Conservation (phyloP, 1,140 invertebrate species). For the Drosophila rhopaloa region DNA sequence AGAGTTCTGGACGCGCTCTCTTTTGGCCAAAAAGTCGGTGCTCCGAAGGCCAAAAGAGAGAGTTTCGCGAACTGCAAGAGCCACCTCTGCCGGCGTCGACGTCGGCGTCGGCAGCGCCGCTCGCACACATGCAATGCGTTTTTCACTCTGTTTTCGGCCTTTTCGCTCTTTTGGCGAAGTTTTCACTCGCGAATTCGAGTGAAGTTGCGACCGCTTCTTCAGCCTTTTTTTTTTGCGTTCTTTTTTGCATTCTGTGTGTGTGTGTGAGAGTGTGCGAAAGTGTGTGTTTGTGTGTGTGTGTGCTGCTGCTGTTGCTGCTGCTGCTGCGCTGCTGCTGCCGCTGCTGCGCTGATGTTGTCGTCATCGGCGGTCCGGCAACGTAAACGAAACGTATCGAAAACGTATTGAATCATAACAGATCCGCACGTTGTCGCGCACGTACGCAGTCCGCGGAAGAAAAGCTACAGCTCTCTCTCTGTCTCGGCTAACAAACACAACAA, state of each 20-base stretch:
- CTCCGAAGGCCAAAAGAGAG: constrained; percentile 8
- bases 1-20: background rate
- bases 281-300: constrained; percentile 32
- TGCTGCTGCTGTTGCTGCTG: constrained; percentile 37
- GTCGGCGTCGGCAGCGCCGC: constrained; percentile 16
- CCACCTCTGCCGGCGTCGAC: constrained; percentile 1
- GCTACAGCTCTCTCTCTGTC: constrained; percentile 54
- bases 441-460: constrained; percentile 78
- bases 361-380: constrained; percentile 67
- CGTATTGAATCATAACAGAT: constrained; percentile 83
- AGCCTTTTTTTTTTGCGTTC: constrained; percentile 16
- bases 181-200: constrained; percentile 34
- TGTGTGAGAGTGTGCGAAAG: background rate
- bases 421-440: constrained; percentile 82
- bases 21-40: background rate
- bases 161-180: constrained; percentile 22
- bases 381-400: constrained; percentile 80
- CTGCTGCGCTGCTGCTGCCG: constrained; percentile 17
- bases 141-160: constrained; percentile 23
- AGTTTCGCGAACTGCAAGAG: constrained; percentile 31
- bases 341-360: constrained; percentile 27
- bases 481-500: constrained; percentile 28
- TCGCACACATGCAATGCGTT: constrained; percentile 45
- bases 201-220: constrained; percentile 36
- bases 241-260: constrained; percentile 63